A percentile compares a stretch with the other conserved stretches of the same genome.
These are phyloP conservation scores for Nymphalis io DNA, from an alignment of 1,140 invertebrate genomes.

Conservation along the genomic window DNA sequence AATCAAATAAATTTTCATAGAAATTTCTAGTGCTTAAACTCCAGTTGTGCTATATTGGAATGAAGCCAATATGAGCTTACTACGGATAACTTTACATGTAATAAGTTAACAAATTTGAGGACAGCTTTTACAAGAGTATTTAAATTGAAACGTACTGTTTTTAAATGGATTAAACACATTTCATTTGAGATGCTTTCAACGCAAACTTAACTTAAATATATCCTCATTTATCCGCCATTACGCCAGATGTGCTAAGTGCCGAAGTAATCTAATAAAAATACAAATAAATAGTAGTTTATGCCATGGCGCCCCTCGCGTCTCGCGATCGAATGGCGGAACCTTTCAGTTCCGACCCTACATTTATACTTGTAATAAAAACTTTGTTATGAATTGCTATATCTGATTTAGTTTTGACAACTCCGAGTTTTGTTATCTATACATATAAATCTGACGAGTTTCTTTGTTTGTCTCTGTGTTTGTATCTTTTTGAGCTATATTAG, in stretches of 20 bases:
- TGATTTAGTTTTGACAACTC: neutral
- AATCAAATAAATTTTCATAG: no score
- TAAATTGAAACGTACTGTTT: neutral
- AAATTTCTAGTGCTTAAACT: no score
- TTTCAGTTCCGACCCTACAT: neutral
- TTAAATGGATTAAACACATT: neutral
- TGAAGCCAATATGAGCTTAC: no score
- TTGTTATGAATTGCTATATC: conserved; percentile 1
- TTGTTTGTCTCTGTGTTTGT: no score
- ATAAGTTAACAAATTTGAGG: no score
- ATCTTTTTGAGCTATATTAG: no score
- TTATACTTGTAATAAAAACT: neutral
- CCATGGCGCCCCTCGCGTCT: neutral
- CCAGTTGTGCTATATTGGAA: no score
- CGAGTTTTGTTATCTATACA: no score
- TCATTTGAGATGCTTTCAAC: neutral
- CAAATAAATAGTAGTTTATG: conserved; percentile 18
- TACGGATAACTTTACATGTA: no score
- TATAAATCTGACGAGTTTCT: no score
- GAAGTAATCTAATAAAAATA: conserved; percentile 10
- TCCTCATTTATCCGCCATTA: conserved; percentile 7
- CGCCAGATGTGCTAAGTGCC: conserved; percentile 12
- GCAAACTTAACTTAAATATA: conserved; percentile 10
- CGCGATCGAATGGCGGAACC: neutral
- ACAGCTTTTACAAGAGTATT: no score